These are phyloP conservation scores for Anthonomus grandis DNA, from an alignment of 1,140 invertebrate genomes.

Conservation along the genomic window DNA sequence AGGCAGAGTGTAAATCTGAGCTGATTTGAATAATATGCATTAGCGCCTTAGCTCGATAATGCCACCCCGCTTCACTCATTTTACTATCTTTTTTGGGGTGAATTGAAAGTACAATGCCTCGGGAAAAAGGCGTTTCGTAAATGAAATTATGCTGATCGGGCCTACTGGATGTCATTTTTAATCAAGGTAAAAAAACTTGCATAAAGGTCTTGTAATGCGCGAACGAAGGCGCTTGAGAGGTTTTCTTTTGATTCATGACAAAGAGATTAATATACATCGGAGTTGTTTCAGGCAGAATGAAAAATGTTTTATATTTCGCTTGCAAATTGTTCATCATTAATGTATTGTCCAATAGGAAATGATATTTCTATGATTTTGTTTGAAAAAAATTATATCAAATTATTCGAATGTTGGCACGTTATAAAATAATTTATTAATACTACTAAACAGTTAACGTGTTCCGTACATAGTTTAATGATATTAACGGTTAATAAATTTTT, in stretches of 20 bases:
- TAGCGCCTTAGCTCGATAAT: slow-evolving; percentile 14
- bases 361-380: no score
- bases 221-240: slow-evolving; percentile 6
- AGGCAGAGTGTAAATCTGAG: slow-evolving; percentile 24
- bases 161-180: slow-evolving; percentile 25
- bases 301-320: no score
- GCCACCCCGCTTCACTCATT: slow-evolving; percentile 18
- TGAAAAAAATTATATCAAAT: no score
- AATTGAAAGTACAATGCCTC: slow-evolving; percentile 22
- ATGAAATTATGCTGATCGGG: slow-evolving; percentile 26
- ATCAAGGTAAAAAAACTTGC: slow-evolving; percentile 24
- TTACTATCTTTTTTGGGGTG: slow-evolving; percentile 22
- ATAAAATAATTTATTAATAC: no score
- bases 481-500: no score
- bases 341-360: no score
- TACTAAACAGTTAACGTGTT: no score
- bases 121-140: slow-evolving; percentile 20
- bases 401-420: no score
- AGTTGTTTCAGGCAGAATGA: no score
- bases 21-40: slow-evolving; percentile 27
- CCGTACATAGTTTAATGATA: no score
- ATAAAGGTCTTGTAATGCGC: slow-evolving; percentile 16
- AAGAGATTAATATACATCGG: slow-evolving; percentile 21
- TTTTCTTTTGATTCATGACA: slow-evolving; percentile 13
- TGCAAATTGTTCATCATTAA: no score